A percentile compares a stretch with the other conserved stretches of the same genome.
Evolutionary conservation across 2,113 vertebrate genomes (phyloP).

Genomic region (Tragelaphus imberbis): DNA sequence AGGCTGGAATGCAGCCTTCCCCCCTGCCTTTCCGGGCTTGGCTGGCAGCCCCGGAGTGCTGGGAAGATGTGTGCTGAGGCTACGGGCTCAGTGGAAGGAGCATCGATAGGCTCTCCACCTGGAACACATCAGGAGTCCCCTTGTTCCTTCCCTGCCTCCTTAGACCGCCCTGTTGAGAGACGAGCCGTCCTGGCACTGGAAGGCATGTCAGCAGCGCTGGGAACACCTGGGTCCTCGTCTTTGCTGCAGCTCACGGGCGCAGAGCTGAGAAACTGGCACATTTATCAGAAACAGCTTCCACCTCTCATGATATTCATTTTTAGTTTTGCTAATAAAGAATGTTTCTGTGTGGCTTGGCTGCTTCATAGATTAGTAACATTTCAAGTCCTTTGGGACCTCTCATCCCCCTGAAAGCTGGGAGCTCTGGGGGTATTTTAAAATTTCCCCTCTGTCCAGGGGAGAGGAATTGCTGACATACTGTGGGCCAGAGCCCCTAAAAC

Average conservation of each 20-base stretch:
- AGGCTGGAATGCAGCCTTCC: not conserved
- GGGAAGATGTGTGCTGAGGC: not conserved
- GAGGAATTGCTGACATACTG: not conserved
- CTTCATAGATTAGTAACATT: not conserved
- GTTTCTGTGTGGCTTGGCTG: not conserved
- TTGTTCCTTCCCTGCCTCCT: not conserved
- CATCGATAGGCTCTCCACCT: not conserved
- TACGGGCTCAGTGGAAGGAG: accelerated
- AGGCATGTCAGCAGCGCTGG: not conserved
- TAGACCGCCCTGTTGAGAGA: not conserved
- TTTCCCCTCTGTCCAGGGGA: not conserved
- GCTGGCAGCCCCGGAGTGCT: not conserved
- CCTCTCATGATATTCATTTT: not conserved
- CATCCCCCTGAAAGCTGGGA: not conserved
- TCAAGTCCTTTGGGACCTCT: not conserved
- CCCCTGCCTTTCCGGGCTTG: not conserved
- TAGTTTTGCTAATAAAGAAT: not conserved
- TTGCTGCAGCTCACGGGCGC: not conserved
- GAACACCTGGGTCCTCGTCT: not conserved
- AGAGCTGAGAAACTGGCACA: not conserved
- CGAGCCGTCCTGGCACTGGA: not conserved
- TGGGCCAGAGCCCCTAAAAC: not conserved
- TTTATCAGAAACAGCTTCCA: not conserved
- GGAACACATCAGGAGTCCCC: not conserved
- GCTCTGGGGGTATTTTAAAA: not conserved